Conservation (phyloP, 2,797 vertebrate genomes). For the Cossypha caffra region DNA sequence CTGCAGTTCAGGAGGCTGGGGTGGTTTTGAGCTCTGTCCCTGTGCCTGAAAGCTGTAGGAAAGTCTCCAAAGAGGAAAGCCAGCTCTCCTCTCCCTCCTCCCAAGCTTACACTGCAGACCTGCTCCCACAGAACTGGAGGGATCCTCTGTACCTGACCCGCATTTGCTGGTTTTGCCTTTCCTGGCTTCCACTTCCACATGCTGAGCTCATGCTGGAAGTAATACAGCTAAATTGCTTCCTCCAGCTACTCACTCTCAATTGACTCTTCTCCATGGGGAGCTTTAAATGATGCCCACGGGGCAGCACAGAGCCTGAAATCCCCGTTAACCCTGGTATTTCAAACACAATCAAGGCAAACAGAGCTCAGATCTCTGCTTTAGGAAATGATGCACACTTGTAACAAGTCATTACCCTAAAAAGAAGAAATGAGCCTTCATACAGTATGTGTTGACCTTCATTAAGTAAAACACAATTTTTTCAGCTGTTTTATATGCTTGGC, state of each 20-base stretch:
- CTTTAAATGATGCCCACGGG: slow-evolving; percentile 28
- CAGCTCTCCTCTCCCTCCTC: background rate
- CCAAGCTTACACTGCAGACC: background rate
- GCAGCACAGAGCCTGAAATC: background rate
- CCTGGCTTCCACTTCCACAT: background rate
- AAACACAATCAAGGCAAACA: background rate
- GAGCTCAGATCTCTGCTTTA: background rate
- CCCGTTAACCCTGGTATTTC: slow-evolving; percentile 1
- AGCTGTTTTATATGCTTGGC: background rate
- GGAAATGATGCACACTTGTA: background rate
- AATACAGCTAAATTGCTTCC: slow-evolving; percentile 51
- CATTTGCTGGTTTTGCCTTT: background rate
- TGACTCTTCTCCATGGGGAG: slow-evolving; percentile 47
- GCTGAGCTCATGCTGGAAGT: slow-evolving; percentile 37
- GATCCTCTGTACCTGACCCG: background rate
- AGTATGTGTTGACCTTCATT: background rate
- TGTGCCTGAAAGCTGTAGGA: background rate
- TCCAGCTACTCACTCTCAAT: slow-evolving; percentile 25
- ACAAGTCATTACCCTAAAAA: slow-evolving; percentile 25
- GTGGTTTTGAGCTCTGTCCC: background rate
- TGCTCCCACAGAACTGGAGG: background rate
- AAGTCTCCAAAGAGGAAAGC: too few species aligned
- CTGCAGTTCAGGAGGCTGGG: background rate
- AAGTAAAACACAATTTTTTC: background rate
- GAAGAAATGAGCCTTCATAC: background rate